Conservation (phyloP, 2,797 vertebrate species). For the Gadopsis marmoratus region DNA sequence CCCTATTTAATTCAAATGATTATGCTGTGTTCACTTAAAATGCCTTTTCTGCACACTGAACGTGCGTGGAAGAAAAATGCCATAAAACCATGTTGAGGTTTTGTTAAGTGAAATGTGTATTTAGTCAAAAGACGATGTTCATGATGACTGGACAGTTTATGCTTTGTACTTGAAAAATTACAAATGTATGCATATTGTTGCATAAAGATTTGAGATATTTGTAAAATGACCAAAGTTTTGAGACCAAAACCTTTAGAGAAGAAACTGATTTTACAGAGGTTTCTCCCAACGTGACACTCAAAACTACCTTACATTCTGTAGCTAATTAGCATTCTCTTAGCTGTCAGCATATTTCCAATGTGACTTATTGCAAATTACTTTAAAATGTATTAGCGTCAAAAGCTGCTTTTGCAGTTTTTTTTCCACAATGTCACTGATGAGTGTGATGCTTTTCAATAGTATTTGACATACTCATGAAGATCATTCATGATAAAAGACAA, state of each 20-base stretch:
- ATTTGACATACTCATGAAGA: conserved; percentile 22
- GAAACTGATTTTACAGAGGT: conserved; percentile 52
- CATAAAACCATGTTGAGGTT: conserved; percentile 45
- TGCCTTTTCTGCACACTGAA: conserved; percentile 40
- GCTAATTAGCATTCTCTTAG: conserved; percentile 26
- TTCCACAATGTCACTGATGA: conserved; percentile 53
- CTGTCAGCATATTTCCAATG: neutral
- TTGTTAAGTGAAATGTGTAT: conserved; percentile 29
- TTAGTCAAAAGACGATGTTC: conserved; percentile 17
- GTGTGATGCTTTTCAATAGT: conserved; percentile 18
- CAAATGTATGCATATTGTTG: conserved; percentile 40
- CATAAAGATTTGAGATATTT: conserved; percentile 41
- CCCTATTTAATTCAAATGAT: conserved; percentile 31
- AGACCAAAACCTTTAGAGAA: conserved; percentile 78
- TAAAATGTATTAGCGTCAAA: conserved; percentile 41
- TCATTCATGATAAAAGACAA: conserved; percentile 47
- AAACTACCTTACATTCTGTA: conserved; percentile 65
- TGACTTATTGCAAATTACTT: conserved; percentile 12
- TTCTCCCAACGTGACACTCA: conserved; percentile 72
- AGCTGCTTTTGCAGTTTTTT: conserved; percentile 22
- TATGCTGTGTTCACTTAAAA: conserved; percentile 47
- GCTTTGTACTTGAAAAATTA: conserved; percentile 60
- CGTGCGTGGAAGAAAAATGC: conserved; percentile 38
- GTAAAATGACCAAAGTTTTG: conserved; percentile 81
- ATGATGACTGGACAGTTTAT: conserved; percentile 23